Conservation (phyloP, 2,113 vertebrate genomes). For the Axis porcinus region DNA sequence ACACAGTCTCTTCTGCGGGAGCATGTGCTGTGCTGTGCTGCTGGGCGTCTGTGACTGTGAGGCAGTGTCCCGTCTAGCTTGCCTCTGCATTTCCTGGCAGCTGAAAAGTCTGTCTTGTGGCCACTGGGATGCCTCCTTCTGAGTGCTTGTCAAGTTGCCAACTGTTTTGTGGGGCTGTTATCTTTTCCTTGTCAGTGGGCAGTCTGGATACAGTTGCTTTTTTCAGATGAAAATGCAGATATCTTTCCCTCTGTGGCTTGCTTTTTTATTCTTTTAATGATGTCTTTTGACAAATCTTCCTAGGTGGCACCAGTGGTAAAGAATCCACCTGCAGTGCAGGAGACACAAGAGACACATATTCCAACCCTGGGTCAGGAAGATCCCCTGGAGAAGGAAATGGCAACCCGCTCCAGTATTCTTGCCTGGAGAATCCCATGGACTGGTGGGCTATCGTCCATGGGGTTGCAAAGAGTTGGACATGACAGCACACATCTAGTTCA, state of each 20-base stretch:
- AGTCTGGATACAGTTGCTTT: background rate
- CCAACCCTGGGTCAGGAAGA: background rate
- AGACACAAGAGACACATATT: background rate
- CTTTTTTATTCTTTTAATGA: background rate
- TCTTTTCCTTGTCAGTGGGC: background rate
- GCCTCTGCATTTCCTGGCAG: background rate
- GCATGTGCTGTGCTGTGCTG: rapidly evolving
- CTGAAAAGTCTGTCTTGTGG: background rate
- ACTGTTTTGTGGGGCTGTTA: background rate
- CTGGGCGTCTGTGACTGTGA: background rate
- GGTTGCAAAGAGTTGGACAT: background rate
- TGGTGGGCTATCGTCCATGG: background rate
- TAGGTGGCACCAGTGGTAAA: background rate
- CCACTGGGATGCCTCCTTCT: background rate
- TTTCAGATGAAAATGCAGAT: background rate
- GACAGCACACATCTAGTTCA: background rate
- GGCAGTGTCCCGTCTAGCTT: background rate
- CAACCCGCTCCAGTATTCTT: background rate
- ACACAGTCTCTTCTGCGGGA: background rate
- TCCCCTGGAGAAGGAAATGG: background rate
- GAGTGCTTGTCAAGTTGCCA: background rate
- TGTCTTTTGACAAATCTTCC: background rate
- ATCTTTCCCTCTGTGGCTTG: background rate
- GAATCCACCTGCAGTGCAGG: background rate
- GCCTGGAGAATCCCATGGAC: background rate